Percentiles rank a stretch among this genome's conserved stretches.
phyloP scores from a whole-genome alignment of 2,113 vertebrate species.

The Thymallus thymallus region DNA sequence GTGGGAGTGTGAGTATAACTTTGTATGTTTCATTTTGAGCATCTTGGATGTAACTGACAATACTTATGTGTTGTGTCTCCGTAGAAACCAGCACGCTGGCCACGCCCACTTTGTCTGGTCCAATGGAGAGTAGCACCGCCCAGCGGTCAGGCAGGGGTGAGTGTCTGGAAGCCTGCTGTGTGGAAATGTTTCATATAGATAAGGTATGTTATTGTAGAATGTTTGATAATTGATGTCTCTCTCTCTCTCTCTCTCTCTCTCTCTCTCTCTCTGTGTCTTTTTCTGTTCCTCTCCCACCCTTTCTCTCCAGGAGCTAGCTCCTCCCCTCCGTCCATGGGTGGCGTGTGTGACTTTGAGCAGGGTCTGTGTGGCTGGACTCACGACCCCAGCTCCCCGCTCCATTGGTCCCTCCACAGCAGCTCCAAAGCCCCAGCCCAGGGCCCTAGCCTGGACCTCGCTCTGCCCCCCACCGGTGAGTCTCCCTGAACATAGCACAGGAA shows the following conservation, averaged over 20 bases:
- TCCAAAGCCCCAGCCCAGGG: slow-evolving; percentile 58
- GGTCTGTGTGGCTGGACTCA: slow-evolving; percentile 89
- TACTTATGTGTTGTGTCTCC: slow-evolving; percentile 16
- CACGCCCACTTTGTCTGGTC: slow-evolving; percentile 74
- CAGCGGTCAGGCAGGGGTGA: slow-evolving; percentile 71
- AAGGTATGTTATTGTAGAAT: too few species aligned
- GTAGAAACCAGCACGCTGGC: slow-evolving; percentile 85
- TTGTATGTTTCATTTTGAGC: background rate
- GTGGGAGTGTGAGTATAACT: background rate
- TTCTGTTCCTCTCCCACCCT: background rate
- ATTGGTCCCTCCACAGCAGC: slow-evolving; percentile 79
- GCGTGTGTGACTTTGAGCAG: slow-evolving; percentile 88
- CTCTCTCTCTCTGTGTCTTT: slow-evolving; percentile 15
- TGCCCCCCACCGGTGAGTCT: slow-evolving; percentile 67
- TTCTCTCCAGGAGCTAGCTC: slow-evolving; percentile 45
- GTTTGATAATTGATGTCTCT: background rate
- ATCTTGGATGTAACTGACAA: background rate
- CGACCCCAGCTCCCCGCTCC: slow-evolving; percentile 79
- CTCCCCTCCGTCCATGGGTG: slow-evolving; percentile 59
- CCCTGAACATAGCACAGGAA: slow-evolving; percentile 13
- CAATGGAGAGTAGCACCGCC: slow-evolving; percentile 75
- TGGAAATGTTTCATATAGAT: background rate
- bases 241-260: background rate
- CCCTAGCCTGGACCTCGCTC: slow-evolving; percentile 63
- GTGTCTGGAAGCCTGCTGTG: background rate